Evolutionary conservation across 2,113 vertebrate species (phyloP), one percentile per base, ranked within the genome.

Genomic region (Microtus richardsoni): DNA sequence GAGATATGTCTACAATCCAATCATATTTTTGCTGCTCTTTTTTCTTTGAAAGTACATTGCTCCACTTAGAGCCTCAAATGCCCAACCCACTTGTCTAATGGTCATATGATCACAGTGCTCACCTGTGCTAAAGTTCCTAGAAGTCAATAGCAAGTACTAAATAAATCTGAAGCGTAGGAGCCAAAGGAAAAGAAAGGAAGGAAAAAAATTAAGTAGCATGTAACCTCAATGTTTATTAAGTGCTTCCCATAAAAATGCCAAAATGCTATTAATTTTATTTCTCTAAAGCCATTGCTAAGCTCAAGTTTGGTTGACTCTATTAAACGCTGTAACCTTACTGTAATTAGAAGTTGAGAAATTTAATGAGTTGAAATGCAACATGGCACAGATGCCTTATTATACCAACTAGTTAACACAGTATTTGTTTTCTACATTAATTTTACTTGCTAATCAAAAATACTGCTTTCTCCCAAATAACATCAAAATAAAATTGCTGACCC

Each of bases 341-440:
- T 97, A 98, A 98, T 98, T 95, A 98, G 78, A 97, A 96, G 95
- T 97, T 97, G 96, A 95, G 94, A 98, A 96, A 98, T 98, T 93
- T 97, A 98, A 98, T 96, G 96, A 97, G 95, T 97, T 98, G 91
- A 98, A 97, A 98, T 95, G 93, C 91, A 97, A 96, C 95, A 96
- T 96, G 93, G 97, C 97, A 98, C 98, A 98, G 98, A 97, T 98
- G 97, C 95, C 97, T 98, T 97, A 98, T 97, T 98, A 98, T 97
- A 97, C 97, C 98, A 97, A 97, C 96, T 96, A 97, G 98, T 98
- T 98, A 97, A 98, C 98, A 97, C 96, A 77, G 95, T 97, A 96
- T 98, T 98, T 98, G 96, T 96, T 97, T 98, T 96, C 96, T 91
- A 96, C 97, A 97, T 97, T 96, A 93, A 98, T 97, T 98, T 97